phyloP scores from a whole-genome alignment of 2,113 vertebrate species.

The Callipepla californica region DNA sequence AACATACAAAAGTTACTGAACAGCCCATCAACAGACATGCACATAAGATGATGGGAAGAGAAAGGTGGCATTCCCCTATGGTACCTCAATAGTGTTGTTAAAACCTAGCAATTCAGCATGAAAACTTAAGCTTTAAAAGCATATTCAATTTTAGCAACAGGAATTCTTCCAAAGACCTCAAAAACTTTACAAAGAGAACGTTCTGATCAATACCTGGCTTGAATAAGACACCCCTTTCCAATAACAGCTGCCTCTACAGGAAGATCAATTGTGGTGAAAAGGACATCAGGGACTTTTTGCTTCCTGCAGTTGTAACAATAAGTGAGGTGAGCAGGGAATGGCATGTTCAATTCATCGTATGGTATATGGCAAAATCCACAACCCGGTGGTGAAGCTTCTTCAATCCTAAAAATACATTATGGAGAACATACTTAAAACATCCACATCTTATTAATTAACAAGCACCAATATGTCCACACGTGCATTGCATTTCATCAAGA shows the following conservation, averaged over 20 bases:
- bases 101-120: neutral
- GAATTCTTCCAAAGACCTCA: neutral
- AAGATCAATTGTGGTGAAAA: constrained; percentile 94
- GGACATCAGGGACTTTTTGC: constrained; percentile 93
- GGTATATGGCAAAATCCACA: constrained; percentile 98
- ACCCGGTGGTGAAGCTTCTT: constrained; percentile 86
- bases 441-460: neutral
- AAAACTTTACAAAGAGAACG: neutral
- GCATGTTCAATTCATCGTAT: constrained; percentile 97
- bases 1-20: neutral
- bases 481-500: neutral
- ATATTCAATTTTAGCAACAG: neutral
- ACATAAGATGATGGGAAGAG: accelerated
- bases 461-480: neutral
- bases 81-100: neutral
- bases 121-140: neutral
- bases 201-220: constrained; percentile 85
- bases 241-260: constrained; percentile 86
- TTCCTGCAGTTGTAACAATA: constrained; percentile 92
- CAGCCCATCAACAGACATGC: neutral
- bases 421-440: constrained; percentile 35
- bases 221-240: constrained; percentile 94
- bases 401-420: constrained; percentile 82
- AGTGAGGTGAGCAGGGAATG: constrained; percentile 96
- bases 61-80: neutral